These are phyloP conservation scores for Cerceris rybyensis DNA, from an alignment of 2,888 invertebrate species.

Conservation along the genomic window DNA sequence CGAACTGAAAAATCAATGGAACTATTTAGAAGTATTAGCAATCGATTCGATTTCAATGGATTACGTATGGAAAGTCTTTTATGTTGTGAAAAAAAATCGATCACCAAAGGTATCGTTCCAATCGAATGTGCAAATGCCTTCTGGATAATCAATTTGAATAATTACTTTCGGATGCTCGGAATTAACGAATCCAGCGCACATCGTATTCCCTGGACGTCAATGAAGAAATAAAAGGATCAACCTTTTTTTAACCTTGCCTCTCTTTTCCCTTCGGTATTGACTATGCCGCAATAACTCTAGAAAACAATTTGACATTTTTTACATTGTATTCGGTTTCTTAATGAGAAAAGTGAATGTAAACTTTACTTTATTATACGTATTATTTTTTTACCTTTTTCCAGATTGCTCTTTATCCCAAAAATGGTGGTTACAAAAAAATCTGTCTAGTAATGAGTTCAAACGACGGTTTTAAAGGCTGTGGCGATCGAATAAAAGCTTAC, in stretches of 20 bases:
- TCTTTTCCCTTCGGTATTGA: conserved; percentile 30
- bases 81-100: conserved; percentile 13
- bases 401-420: neutral
- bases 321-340: conserved; percentile 24
- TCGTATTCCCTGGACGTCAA: conserved; percentile 51
- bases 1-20: conserved; percentile 21
- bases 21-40: neutral
- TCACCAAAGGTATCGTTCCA: conserved; percentile 28
- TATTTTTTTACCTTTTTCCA: neutral
- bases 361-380: conserved; percentile 12
- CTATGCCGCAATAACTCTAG: conserved; percentile 50
- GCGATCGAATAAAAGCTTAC: too few relatives aligned
- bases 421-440: too few relatives aligned
- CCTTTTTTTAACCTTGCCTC: conserved; percentile 30
- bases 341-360: conserved; percentile 28
- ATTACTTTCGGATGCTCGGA: conserved; percentile 58
- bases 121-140: conserved; percentile 49
- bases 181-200: conserved; percentile 48
- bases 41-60: conserved; percentile 25
- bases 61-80: conserved; percentile 20
- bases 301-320: conserved; percentile 47
- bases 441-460: too few relatives aligned
- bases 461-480: too few relatives aligned
- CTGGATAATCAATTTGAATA: conserved; percentile 56
- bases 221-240: conserved; percentile 57